Conservation (phyloP, 1,140 invertebrate species). For the Lepidurus couesii region DNA sequence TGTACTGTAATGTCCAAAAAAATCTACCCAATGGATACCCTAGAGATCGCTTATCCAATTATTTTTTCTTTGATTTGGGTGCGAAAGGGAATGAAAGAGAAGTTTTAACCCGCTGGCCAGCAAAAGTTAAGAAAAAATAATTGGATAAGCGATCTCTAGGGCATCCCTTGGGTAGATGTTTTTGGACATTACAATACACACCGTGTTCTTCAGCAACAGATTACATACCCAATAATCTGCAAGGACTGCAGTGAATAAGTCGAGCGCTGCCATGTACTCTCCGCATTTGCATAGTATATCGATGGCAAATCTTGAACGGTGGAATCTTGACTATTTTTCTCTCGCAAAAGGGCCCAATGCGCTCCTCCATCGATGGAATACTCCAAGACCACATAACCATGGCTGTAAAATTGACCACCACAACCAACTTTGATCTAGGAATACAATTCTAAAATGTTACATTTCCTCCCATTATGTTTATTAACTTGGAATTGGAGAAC, state of each 20-base stretch:
- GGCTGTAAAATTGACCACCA: neutral
- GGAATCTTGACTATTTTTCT: conserved; percentile 38
- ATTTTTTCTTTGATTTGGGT: no score
- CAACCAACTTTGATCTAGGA: conserved; percentile 1
- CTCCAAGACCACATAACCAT: conserved; percentile 36
- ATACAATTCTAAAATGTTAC: neutral
- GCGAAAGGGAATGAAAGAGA: no score
- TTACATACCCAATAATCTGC: conserved; percentile 46
- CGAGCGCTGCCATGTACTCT: conserved; percentile 45
- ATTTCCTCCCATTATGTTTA: neutral
- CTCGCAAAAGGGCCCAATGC: conserved; percentile 43
- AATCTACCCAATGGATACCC: no score
- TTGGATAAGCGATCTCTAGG: no score
- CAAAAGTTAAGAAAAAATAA: no score
- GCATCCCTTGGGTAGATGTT: no score
- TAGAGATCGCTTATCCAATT: no score
- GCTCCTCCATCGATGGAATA: conserved; percentile 46
- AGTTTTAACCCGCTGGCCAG: no score
- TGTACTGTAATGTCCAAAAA: no score
- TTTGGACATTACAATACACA: no score
- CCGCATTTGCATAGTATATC: conserved; percentile 46
- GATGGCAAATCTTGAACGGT: conserved; percentile 42
- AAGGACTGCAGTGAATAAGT: conserved; percentile 44
- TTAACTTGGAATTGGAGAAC: neutral
- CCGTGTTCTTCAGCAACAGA: neutral